Evolutionary conservation across 2,888 invertebrate genomes (phyloP).

Genomic region (Sarcophaga variegata): DNA sequence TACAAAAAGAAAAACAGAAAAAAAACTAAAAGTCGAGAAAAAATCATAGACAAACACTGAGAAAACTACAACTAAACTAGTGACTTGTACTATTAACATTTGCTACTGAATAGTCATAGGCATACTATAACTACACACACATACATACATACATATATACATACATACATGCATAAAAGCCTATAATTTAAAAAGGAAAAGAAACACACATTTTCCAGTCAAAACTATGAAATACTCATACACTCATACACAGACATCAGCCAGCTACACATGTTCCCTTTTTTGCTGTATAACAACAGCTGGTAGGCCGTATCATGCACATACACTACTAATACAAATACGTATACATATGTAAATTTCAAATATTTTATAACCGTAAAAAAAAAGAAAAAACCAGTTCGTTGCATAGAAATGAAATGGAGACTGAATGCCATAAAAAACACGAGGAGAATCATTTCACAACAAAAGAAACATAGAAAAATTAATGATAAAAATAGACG

Average conservation of each 20-base stretch:
- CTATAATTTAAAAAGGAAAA: background rate
- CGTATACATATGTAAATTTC: constrained; percentile 25
- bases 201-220: constrained; percentile 26
- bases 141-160: constrained; percentile 3
- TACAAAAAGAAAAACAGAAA: background rate
- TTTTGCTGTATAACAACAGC: background rate
- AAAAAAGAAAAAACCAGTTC: background rate
- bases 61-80: constrained; percentile 33
- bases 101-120: constrained; percentile 12
- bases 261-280: background rate
- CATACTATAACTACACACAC: background rate
- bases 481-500: background rate
- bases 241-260: constrained; percentile 6
- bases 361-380: constrained; percentile 27
- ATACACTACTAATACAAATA: background rate
- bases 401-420: background rate
- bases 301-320: background rate
- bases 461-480: constrained; percentile 1
- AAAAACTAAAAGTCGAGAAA: background rate
- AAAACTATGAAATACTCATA: background rate
- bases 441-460: too few species aligned
- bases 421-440: too few species aligned
- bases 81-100: constrained; percentile 31
- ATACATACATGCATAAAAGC: background rate
- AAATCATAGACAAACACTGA: constrained; percentile 22